These are phyloP conservation scores for Apeltes quadracus DNA, from an alignment of 2,113 vertebrate species.

Conservation along the genomic window DNA sequence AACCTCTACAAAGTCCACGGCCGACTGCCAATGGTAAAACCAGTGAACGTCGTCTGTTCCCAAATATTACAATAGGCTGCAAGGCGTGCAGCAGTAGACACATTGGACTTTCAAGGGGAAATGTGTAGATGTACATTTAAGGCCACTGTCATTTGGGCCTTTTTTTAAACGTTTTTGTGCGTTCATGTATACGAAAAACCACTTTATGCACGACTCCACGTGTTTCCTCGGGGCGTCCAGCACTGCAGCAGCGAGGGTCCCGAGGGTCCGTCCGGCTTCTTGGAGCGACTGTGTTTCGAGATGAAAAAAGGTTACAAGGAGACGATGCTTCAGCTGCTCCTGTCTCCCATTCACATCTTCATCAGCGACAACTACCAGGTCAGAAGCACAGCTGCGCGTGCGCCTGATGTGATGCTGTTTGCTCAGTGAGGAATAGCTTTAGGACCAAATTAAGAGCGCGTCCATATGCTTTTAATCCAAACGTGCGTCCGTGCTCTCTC, in stretches of 20 bases:
- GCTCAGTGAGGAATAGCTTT: not conserved
- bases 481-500: not conserved
- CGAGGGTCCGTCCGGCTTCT: slow-evolving; percentile 91
- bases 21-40: slow-evolving; percentile 87
- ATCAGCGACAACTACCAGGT: slow-evolving; percentile 97
- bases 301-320: slow-evolving; percentile 98
- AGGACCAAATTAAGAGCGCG: not conserved
- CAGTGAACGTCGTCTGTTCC: too few relatives aligned
- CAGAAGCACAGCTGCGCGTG: slow-evolving; percentile 1
- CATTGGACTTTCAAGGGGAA: not conserved
- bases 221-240: slow-evolving; percentile 69
- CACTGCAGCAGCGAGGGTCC: slow-evolving; percentile 92
- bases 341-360: slow-evolving; percentile 94
- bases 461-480: not conserved
- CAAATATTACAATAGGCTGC: not conserved
- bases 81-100: not conserved
- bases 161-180: not conserved
- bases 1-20: slow-evolving; percentile 97
- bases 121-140: not conserved
- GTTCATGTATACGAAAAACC: slow-evolving; percentile 4
- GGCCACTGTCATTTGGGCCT: not conserved
- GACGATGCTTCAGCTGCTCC: slow-evolving; percentile 93
- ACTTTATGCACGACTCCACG: not conserved
- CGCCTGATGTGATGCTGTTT: not conserved
- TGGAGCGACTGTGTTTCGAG: slow-evolving; percentile 96